A percentile compares a stretch with the other conserved stretches of the same genome.
Conservation (phyloP, 2,113 vertebrate species). For the Pionites leucogaster region DNA sequence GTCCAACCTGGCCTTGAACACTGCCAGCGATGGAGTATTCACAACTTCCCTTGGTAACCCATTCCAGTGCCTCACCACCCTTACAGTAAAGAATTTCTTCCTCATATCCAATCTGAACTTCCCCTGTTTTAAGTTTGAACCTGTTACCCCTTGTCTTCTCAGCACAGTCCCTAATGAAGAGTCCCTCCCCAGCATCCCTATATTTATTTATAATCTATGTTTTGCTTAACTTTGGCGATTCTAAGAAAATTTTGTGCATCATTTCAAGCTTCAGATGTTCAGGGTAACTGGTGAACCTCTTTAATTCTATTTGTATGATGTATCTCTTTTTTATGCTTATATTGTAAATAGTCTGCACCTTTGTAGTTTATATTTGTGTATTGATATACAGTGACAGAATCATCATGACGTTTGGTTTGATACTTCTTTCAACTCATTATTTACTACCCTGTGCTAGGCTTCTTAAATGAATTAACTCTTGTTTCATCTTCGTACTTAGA, state of each 20-base stretch:
- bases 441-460: background rate
- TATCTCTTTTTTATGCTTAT: background rate
- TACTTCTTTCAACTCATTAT: background rate
- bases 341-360: background rate
- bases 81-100: too few species aligned
- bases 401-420: background rate
- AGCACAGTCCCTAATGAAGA: too few species aligned
- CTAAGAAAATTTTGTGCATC: background rate
- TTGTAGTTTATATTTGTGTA: background rate
- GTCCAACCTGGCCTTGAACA: too few species aligned
- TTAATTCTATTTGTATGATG: rapidly evolving
- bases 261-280: background rate
- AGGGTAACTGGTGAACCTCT: background rate
- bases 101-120: too few species aligned
- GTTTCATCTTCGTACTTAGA: background rate
- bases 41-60: too few species aligned
- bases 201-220: background rate
- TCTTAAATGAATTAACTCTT: background rate
- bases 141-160: too few species aligned
- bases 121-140: too few species aligned
- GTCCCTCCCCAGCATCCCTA: too few species aligned
- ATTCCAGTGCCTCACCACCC: too few species aligned
- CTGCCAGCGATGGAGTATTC: too few species aligned
- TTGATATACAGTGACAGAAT: background rate
- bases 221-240: background rate